Evolutionary conservation across 2,888 invertebrate species (phyloP).

Genomic region (Prenolepis imparis): DNA sequence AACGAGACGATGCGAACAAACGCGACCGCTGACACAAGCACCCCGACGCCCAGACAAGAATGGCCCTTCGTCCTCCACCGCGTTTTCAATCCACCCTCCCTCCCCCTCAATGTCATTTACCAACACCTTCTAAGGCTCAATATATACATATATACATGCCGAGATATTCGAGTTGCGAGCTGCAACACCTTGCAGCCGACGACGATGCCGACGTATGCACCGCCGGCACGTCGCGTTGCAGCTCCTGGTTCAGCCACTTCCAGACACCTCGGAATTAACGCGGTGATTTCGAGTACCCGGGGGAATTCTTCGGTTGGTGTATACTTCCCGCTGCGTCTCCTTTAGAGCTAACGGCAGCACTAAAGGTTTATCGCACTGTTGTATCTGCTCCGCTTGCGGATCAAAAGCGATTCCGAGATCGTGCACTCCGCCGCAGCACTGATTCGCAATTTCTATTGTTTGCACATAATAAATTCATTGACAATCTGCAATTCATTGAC

Average conservation of each 20-base stretch:
- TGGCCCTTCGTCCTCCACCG: conserved; percentile 69
- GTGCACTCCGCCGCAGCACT: background rate
- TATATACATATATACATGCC: background rate
- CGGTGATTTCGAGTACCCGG: conserved; percentile 69
- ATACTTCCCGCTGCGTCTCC: conserved; percentile 47
- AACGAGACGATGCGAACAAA: conserved; percentile 53
- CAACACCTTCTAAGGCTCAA: conserved; percentile 55
- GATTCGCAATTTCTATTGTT: background rate
- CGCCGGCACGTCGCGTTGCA: conserved; percentile 51
- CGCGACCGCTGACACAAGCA: conserved; percentile 74
- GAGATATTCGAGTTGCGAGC: conserved; percentile 20
- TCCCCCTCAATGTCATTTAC: conserved; percentile 62
- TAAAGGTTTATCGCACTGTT: conserved; percentile 67
- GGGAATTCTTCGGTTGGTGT: conserved; percentile 65
- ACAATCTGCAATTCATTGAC: background rate
- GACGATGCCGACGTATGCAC: conserved; percentile 57
- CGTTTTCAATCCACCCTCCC: conserved; percentile 69
- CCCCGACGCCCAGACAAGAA: conserved; percentile 66
- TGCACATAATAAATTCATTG: background rate
- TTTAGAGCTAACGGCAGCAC: conserved; percentile 48
- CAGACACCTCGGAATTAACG: conserved; percentile 76
- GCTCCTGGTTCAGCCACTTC: conserved; percentile 73
- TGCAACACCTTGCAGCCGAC: conserved; percentile 21
- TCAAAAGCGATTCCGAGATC: conserved; percentile 58
- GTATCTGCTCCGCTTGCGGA: conserved; percentile 38